These are phyloP conservation scores for Oreochromis niloticus DNA, from an alignment of 2,113 vertebrate species.

Conservation along the genomic window DNA sequence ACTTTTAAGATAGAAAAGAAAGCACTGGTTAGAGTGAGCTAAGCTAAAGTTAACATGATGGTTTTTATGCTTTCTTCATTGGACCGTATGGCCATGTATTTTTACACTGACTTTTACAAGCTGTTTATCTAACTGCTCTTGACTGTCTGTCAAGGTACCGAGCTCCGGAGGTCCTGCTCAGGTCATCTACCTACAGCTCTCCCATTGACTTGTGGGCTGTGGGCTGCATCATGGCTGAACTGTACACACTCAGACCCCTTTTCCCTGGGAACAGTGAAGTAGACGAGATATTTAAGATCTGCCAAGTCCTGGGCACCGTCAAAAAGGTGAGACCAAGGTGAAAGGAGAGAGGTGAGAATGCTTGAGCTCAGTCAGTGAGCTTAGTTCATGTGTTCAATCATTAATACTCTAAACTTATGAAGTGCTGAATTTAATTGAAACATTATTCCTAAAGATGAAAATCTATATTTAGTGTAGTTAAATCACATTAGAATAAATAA, in stretches of 20 bases:
- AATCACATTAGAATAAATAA: neutral
- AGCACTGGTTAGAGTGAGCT: neutral
- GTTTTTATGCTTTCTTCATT: neutral
- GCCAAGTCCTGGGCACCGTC: slow-evolving; percentile 94
- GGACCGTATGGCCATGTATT: neutral
- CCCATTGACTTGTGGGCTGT: slow-evolving; percentile 97
- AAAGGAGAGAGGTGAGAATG: neutral
- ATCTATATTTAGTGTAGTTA: neutral
- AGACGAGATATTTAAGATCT: slow-evolving; percentile 99
- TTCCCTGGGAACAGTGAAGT: slow-evolving; percentile 98
- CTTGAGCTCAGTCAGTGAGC: neutral
- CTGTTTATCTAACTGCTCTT: neutral
- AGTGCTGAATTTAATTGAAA: neutral
- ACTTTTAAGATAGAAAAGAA: neutral
- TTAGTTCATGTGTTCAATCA: neutral
- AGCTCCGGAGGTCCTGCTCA: slow-evolving; percentile 92
- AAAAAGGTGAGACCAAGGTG: slow-evolving; percentile 79
- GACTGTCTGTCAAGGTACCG: slow-evolving; percentile 80
- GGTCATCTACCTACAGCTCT: slow-evolving; percentile 89
- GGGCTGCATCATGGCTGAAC: slow-evolving; percentile 97
- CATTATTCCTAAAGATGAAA: neutral
- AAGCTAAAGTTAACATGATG: neutral
- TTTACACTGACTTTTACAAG: neutral
- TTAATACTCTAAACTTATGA: neutral
- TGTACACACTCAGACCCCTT: slow-evolving; percentile 92